These are phyloP conservation scores for Brenthis ino DNA, from an alignment of 2,888 invertebrate genomes.

Conservation along the genomic window DNA sequence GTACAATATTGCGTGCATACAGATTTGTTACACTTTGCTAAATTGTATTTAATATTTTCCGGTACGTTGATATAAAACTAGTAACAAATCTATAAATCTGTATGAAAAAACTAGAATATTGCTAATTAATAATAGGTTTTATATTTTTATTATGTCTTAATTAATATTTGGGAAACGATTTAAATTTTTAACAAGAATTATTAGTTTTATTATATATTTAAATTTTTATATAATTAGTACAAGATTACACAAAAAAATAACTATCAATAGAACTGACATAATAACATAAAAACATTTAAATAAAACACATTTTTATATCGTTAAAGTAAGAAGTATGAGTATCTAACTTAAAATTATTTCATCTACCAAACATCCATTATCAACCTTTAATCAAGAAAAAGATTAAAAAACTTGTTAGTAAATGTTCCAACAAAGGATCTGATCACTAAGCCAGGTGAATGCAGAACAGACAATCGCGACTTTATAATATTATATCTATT, in stretches of 20 bases:
- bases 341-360: conserved; percentile 2
- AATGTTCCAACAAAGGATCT: conserved; percentile 30
- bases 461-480: conserved; percentile 30
- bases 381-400: conserved; percentile 10
- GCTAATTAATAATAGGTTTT: neutral
- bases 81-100: conserved; percentile 7
- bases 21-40: conserved; percentile 28
- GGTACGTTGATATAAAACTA: conserved; percentile 18
- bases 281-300: no score
- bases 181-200: no score
- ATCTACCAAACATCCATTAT: conserved; percentile 1
- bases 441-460: conserved; percentile 31
- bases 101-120: conserved; percentile 1
- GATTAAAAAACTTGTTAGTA: conserved; percentile 12
- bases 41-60: conserved; percentile 23
- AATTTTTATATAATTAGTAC: no score
- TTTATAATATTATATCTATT: neutral
- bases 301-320: no score
- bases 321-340: neutral
- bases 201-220: no score
- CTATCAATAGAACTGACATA: no score
- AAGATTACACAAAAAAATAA: no score
- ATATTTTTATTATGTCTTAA: no score
- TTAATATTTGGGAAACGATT: no score
- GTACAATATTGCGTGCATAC: conserved; percentile 21